Conservation (phyloP, 2,797 vertebrate genomes). For the Fundulus diaphanus region DNA sequence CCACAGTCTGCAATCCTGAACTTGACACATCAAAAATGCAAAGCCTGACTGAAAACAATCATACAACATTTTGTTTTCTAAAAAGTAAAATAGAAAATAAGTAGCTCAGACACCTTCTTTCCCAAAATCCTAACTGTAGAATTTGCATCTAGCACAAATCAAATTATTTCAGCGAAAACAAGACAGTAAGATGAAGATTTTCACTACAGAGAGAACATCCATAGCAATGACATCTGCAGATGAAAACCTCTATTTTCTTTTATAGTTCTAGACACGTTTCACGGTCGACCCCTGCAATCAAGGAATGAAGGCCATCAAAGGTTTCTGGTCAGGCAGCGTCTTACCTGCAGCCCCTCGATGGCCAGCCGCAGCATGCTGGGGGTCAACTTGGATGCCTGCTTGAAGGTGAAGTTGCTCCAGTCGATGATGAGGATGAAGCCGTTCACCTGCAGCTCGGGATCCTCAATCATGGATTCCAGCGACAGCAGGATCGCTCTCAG, state of each 20-base stretch:
- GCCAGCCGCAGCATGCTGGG: constrained; percentile 97
- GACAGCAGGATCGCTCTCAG: constrained; percentile 96
- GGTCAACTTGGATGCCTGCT: constrained; percentile 97
- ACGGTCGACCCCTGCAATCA: too few species aligned
- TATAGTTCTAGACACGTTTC: not conserved
- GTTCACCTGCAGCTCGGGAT: constrained; percentile 97
- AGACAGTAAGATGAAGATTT: too few species aligned
- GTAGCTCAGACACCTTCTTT: not conserved
- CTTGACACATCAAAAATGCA: not conserved
- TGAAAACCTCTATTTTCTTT: not conserved
- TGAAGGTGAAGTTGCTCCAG: constrained; percentile 99
- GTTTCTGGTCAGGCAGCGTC: not conserved
- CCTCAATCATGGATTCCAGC: constrained; percentile 98
- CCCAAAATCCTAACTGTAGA: not conserved
- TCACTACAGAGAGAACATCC: not conserved
- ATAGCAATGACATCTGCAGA: not conserved
- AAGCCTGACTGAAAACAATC: not conserved
- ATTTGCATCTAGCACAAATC: not conserved
- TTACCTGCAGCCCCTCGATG: constrained; percentile 97
- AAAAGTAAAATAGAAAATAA: too few species aligned
- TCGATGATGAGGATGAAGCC: constrained; percentile 99
- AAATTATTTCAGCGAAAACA: not conserved
- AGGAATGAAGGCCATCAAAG: not conserved
- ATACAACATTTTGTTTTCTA: not conserved
- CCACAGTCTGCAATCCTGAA: not conserved